Evolutionary conservation across 2,797 vertebrate genomes (phyloP).

Genomic region (Onychomys leucogaster): DNA sequence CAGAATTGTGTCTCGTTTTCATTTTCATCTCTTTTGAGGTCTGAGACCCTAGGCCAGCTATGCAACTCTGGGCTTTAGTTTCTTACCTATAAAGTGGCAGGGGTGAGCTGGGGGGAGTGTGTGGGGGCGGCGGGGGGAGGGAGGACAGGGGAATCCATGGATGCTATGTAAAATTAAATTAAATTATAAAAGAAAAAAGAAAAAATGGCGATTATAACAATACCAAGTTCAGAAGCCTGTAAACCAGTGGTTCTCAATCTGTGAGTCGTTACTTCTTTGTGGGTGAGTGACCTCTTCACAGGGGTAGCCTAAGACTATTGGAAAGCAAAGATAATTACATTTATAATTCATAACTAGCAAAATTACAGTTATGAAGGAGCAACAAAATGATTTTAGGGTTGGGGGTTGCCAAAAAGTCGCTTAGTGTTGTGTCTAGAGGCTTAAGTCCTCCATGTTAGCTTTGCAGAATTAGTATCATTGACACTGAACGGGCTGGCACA

Average conservation of each 20-base stretch:
- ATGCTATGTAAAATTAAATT: no score
- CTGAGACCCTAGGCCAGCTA: neutral
- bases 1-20: neutral
- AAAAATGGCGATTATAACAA: slow-evolving; percentile 7
- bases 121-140: no score
- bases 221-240: neutral
- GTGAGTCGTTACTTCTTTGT: no score
- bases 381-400: neutral
- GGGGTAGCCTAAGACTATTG: neutral
- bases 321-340: neutral
- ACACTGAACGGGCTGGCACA: neutral
- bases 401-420: neutral
- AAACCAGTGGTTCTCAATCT: neutral
- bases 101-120: no score
- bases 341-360: neutral
- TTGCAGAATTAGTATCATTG: neutral
- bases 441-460: neutral
- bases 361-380: neutral
- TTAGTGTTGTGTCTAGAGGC: neutral
- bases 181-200: no score
- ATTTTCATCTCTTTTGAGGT: no score
- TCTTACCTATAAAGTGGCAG: slow-evolving; percentile 19
- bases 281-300: neutral
- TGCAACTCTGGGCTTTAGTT: neutral
- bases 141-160: no score